A percentile compares a stretch with the other conserved stretches of the same genome.
These are phyloP conservation scores for Eumaeus atala DNA, from an alignment of 1,140 invertebrate genomes.

Conservation along the genomic window DNA sequence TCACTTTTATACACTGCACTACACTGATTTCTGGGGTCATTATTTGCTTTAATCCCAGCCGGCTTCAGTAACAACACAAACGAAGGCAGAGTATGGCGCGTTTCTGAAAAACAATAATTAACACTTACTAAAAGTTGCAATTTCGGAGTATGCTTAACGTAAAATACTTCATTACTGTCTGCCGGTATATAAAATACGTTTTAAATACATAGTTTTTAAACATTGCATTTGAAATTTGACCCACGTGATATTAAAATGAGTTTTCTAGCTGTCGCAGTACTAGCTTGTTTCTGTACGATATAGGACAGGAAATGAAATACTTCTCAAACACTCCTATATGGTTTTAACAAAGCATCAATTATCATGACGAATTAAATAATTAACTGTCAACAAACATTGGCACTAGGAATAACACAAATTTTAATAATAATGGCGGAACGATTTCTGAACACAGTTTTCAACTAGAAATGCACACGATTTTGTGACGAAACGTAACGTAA, in stretches of 20 bases:
- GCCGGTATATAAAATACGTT: conserved; percentile 23
- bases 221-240: conserved; percentile 60
- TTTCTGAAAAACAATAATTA: conserved; percentile 61
- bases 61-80: conserved; percentile 37
- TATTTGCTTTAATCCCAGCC: conserved; percentile 45
- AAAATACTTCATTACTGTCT: conserved; percentile 26
- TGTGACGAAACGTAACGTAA: conserved; percentile 52
- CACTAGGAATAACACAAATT: conserved; percentile 39
- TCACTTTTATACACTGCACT: conserved; percentile 43
- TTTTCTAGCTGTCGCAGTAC: conserved; percentile 52
- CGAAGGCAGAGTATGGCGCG: conserved; percentile 39
- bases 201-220: conserved; percentile 32
- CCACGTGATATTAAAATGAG: conserved; percentile 69
- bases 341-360: conserved; percentile 27
- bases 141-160: conserved; percentile 31
- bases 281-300: conserved; percentile 65
- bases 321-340: conserved; percentile 43
- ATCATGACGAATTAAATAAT: conserved; percentile 21
- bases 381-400: conserved; percentile 28
- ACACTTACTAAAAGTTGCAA: conserved; percentile 48
- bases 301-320: conserved; percentile 70
- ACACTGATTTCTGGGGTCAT: conserved; percentile 35
- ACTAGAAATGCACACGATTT: conserved; percentile 46
- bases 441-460: conserved; percentile 50
- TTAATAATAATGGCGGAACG: conserved; percentile 60